A percentile compares a stretch with the other conserved stretches of the same genome.
Evolutionary conservation across 2,888 invertebrate genomes (phyloP).

Genomic region (Dione vanillae): DNA sequence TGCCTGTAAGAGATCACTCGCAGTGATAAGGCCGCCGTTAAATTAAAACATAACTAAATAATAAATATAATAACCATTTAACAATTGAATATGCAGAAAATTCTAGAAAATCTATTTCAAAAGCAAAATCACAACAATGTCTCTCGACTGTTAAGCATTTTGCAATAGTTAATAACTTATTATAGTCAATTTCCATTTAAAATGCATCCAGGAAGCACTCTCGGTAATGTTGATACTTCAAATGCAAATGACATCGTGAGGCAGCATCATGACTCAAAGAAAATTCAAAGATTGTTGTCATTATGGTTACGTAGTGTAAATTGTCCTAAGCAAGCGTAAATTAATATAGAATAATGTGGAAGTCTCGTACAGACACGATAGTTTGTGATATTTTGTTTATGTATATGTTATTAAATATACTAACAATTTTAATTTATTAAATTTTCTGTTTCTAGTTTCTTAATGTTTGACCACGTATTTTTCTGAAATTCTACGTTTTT

Average conservation of each 20-base stretch:
- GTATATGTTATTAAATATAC: too few species aligned
- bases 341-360: slow-evolving; percentile 16
- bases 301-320: slow-evolving; percentile 22
- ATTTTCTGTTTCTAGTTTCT: too few species aligned
- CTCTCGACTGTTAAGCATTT: slow-evolving; percentile 5
- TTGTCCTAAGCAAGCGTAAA: slow-evolving; percentile 24
- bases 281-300: slow-evolving; percentile 21
- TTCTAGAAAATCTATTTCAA: slow-evolving; percentile 11
- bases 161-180: slow-evolving; percentile 36
- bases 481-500: too few species aligned
- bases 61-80: not conserved
- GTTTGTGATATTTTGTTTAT: not conserved
- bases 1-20: too few species aligned
- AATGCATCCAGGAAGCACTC: slow-evolving; percentile 40
- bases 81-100: not conserved
- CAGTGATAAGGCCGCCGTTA: too few species aligned
- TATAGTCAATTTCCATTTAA: slow-evolving; percentile 41
- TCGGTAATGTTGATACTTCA: slow-evolving; percentile 36
- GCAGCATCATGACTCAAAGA: slow-evolving; percentile 18
- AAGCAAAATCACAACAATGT: slow-evolving; percentile 11
- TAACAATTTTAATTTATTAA: too few species aligned
- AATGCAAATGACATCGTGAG: slow-evolving; percentile 43
- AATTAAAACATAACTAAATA: too few species aligned
- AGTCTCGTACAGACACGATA: not conserved
- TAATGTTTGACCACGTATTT: too few species aligned